phyloP scores from a whole-genome alignment of 1,140 invertebrate species.

The Leucophenga varia region DNA sequence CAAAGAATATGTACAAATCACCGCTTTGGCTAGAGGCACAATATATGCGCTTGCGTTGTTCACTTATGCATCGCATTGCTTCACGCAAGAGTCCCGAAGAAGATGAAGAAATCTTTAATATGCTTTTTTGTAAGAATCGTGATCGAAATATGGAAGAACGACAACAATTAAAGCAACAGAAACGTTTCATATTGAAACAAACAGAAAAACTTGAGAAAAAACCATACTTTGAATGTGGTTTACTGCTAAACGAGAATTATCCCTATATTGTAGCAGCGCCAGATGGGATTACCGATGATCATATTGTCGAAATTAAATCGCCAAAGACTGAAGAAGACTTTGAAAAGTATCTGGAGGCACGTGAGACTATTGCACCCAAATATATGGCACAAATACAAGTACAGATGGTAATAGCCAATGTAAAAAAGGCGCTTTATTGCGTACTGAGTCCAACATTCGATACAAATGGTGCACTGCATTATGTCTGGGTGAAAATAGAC shows the following conservation, averaged over 20 bases:
- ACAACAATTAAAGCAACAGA: conserved; percentile 47
- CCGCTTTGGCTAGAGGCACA: conserved; percentile 45
- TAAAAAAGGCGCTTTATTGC: conserved; percentile 51
- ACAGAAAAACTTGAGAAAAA: conserved; percentile 53
- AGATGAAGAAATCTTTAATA: conserved; percentile 41
- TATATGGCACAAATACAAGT: conserved; percentile 58
- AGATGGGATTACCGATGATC: conserved; percentile 57
- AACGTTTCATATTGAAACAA: conserved; percentile 53
- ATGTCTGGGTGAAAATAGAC: conserved; percentile 52
- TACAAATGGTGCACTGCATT: conserved; percentile 47
- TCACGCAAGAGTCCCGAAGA: conserved; percentile 33
- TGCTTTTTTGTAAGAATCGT: conserved; percentile 47
- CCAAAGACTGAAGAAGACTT: conserved; percentile 54
- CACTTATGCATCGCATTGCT: conserved; percentile 43
- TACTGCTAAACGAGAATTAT: conserved; percentile 41
- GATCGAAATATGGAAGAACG: conserved; percentile 34
- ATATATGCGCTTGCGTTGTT: conserved; percentile 50
- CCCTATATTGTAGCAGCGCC: conserved; percentile 55
- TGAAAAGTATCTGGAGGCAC: conserved; percentile 45
- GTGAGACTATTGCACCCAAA: conserved; percentile 50
- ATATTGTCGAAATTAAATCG: conserved; percentile 59
- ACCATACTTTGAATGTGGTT: conserved; percentile 46
- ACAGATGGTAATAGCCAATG: conserved; percentile 58
- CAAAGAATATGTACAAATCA: conserved; percentile 40
- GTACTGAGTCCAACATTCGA: conserved; percentile 52